phyloP scores from a whole-genome alignment of 1,140 invertebrate species.

The Popillia japonica region DNA sequence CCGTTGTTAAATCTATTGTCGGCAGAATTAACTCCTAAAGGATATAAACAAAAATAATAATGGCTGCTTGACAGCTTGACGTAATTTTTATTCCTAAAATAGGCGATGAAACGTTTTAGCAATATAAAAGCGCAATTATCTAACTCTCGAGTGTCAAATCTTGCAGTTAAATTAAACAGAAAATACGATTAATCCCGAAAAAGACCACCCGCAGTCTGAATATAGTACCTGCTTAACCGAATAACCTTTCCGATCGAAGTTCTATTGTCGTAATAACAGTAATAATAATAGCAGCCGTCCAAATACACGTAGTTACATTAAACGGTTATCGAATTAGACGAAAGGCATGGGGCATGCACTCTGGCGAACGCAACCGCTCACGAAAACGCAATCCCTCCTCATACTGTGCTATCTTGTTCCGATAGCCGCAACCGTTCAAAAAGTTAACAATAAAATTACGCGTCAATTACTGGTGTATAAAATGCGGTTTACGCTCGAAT shows the following conservation, averaged over 20 bases:
- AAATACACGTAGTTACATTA: neutral
- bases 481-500: neutral
- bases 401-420: neutral
- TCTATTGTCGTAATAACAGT: neutral
- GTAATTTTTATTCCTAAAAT: too few species aligned
- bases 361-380: too few species aligned
- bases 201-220: neutral
- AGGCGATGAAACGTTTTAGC: too few species aligned
- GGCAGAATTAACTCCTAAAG: too few species aligned
- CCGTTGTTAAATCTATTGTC: too few species aligned
- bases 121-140: too few species aligned
- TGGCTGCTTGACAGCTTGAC: too few species aligned
- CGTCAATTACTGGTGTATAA: conserved; percentile 10
- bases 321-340: neutral
- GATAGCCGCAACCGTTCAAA: neutral
- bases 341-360: neutral
- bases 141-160: too few species aligned
- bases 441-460: conserved; percentile 11
- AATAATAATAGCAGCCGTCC: neutral
- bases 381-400: too few species aligned
- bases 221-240: neutral
- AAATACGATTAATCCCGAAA: neutral
- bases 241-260: neutral
- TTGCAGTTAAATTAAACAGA: too few species aligned
- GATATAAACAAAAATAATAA: too few species aligned